phyloP scores from a whole-genome alignment of 37 sponge, comb jelly and placozoan species.

The Beroe forskalii region DNA sequence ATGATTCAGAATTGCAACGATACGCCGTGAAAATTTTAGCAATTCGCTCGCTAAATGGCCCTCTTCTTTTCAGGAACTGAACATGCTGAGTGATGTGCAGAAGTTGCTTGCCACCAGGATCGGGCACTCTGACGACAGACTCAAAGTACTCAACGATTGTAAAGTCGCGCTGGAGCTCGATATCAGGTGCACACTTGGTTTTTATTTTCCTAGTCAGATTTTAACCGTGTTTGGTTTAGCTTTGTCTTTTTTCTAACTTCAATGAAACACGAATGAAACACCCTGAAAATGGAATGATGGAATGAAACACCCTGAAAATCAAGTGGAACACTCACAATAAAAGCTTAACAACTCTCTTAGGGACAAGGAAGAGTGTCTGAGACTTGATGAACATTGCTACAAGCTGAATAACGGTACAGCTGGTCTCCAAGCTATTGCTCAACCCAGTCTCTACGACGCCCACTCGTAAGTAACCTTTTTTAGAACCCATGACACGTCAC shows the following conservation, averaged over 20 bases:
- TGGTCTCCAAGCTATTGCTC: conserved; percentile 36
- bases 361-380: conserved; percentile 41
- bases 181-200: conserved; percentile 21
- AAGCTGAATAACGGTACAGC: conserved; percentile 60
- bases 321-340: too few relatives aligned
- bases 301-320: too few relatives aligned
- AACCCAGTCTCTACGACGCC: conserved; percentile 23
- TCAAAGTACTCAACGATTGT: conserved; percentile 45
- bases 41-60: too few relatives aligned
- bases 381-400: conserved; percentile 64
- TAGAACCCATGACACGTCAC: neutral
- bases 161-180: conserved; percentile 6
- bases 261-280: too few relatives aligned
- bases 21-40: too few relatives aligned
- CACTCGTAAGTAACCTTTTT: neutral
- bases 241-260: too few relatives aligned
- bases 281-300: too few relatives aligned
- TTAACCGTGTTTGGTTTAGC: too few relatives aligned
- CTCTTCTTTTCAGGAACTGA: conserved; percentile 51
- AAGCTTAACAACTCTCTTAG: neutral
- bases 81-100: conserved; percentile 57
- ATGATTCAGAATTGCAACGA: too few relatives aligned
- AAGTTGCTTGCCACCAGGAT: conserved; percentile 8
- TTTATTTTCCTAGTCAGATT: too few relatives aligned
- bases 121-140: conserved; percentile 1